Percentiles rank a stretch among this genome's conserved stretches.
phyloP scores from a whole-genome alignment of 92 coral and sea anemone species.

The Siderastrea radians region DNA sequence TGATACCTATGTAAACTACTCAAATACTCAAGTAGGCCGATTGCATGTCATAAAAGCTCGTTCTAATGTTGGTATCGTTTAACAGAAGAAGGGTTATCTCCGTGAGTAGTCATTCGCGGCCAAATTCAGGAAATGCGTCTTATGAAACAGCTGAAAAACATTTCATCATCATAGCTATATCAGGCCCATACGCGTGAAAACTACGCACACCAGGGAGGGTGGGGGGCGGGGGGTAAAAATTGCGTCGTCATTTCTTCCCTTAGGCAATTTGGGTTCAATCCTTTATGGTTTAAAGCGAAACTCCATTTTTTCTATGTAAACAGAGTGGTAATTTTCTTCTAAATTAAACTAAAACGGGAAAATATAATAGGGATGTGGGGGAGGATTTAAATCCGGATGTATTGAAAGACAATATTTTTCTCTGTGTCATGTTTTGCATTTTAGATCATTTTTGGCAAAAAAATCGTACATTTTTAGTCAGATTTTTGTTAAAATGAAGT shows the following conservation, averaged over 20 bases:
- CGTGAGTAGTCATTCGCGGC: not conserved
- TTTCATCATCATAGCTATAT: not conserved
- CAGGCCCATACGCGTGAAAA: not conserved
- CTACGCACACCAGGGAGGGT: not conserved
- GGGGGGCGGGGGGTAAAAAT: not conserved
- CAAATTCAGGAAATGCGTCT: not conserved
- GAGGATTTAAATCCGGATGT: not conserved
- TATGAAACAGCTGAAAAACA: constrained; percentile 5
- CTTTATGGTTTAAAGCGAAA: constrained; percentile 1
- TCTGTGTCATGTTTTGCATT: not conserved
- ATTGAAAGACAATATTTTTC: not conserved
- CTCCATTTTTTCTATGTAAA: not conserved
- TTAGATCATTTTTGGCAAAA: no score
- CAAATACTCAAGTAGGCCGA: not conserved
- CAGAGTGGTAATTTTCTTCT: not conserved
- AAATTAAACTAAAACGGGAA: not conserved
- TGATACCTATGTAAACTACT: no score
- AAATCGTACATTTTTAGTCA: no score
- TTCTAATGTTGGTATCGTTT: not conserved
- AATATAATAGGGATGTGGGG: not conserved
- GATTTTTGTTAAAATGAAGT: no score
- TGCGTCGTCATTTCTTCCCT: not conserved
- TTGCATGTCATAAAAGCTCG: not conserved
- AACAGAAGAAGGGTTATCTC: not conserved
- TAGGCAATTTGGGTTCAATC: constrained; percentile 1